Percentiles rank a stretch among this genome's conserved stretches.
Evolutionary conservation across 2,113 vertebrate species (phyloP).

Genomic region (Aix galericulata): DNA sequence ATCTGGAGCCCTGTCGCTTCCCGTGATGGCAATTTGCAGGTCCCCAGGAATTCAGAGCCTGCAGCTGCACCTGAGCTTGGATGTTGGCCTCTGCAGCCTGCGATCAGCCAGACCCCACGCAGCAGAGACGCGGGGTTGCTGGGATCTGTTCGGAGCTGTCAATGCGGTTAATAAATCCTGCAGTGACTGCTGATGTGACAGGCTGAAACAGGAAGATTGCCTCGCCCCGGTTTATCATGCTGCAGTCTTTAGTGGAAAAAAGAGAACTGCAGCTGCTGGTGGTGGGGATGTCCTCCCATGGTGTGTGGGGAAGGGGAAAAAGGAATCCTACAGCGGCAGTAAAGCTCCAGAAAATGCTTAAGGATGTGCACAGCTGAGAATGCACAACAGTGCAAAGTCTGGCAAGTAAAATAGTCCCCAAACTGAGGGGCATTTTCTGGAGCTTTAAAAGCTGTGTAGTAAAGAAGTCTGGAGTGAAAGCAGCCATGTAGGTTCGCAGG

Average conservation of each 20-base stretch:
- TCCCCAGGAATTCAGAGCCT: neutral
- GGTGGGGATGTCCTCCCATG: neutral
- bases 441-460: accelerated
- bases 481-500: neutral
- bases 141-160: neutral
- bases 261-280: accelerated
- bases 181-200: neutral
- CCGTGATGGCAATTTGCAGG: accelerated
- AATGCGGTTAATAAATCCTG: neutral
- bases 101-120: neutral
- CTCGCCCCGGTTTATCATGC: neutral
- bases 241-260: neutral
- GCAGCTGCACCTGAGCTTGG: neutral
- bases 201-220: neutral
- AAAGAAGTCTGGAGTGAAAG: neutral
- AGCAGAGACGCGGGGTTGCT: neutral
- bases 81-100: neutral
- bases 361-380: neutral
- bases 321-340: accelerated
- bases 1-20: accelerated
- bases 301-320: neutral
- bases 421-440: accelerated
- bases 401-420: neutral
- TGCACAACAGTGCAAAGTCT: accelerated
- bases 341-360: neutral